Base-by-base conservation (phyloP, 2,797 vertebrate species). In the Cichlasoma orientale region DNA sequence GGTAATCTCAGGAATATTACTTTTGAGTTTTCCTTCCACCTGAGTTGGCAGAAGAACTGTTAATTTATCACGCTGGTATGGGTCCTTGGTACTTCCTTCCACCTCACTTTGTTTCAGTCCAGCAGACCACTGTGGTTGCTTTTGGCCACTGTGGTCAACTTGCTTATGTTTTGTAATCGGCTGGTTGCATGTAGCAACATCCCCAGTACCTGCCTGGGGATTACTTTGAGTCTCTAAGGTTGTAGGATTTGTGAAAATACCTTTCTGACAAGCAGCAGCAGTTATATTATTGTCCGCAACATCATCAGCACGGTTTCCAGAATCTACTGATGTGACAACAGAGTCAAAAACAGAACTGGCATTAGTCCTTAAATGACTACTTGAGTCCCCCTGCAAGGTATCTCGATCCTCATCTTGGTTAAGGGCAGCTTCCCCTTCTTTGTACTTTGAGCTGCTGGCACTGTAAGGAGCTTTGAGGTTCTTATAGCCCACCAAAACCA, bases 401-500 rank as follows among this genome's bases (percentile, higher is more conserved):
- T 96, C 95, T 84, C 86, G 94, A 91, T 96, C 96, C 88, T 96
- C 96, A 0, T 95, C 95, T 88, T 92, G 94, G 86, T 86, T 95
- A 87, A 84, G 85, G 5, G 94, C 93, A 70, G 70, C 85, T 81
- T 93, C 94, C 19, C 93, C 94, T 92, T 97, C 97, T 86, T 95
- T 95, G 88, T 91, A 94, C 89, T 96, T 97, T 89, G 90, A 90
- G 72, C 93, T 90, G 78, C 95, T 94, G 86, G 97, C 96, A 79
- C 94, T 79, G 83, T 93, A 93, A 77, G 96, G 93, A 86, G 89
- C 95, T 95, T 98, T 97, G 89, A 99, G 97, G 95, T 98, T 97
- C 91, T 97, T 99, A 93, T 98, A 99, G 86, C 98, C 98, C 85
- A 98, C 97, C 86, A 99, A 94, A 86, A 99, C 95, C 63, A 99